These are phyloP conservation scores for Meteorus cinctellus DNA, from an alignment of 2,888 invertebrate species.

Conservation along the genomic window DNA sequence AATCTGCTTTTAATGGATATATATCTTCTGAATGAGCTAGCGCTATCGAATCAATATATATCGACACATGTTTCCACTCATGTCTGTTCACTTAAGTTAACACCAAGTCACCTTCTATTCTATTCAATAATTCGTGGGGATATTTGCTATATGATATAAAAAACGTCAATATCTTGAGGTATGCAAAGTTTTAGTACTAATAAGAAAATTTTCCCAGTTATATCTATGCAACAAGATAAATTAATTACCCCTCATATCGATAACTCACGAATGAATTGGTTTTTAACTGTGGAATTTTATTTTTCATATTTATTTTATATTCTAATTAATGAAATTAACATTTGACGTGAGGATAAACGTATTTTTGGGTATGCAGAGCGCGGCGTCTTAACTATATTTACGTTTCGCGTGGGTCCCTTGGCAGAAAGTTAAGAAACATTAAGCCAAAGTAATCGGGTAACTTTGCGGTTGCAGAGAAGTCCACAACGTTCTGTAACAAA, in stretches of 20 bases:
- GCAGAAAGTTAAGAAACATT: slow-evolving; percentile 53
- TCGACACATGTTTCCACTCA: slow-evolving; percentile 49
- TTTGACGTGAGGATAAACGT: slow-evolving; percentile 26
- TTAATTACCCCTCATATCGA: not conserved
- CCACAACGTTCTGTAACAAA: slow-evolving; percentile 47
- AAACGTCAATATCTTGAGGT: no score
- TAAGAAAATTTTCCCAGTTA: not conserved
- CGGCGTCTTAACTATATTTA: slow-evolving; percentile 39
- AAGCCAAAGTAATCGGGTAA: slow-evolving; percentile 54
- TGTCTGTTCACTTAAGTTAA: not conserved
- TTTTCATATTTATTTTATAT: slow-evolving; percentile 8
- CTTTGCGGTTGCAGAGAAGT: slow-evolving; percentile 47
- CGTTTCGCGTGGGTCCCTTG: slow-evolving; percentile 33
- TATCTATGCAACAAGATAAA: not conserved
- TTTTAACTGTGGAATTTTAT: not conserved
- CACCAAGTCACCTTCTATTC: no score
- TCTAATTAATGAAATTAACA: slow-evolving; percentile 24
- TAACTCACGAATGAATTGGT: not conserved
- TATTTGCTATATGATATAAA: no score
- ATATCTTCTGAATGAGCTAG: slow-evolving; percentile 61
- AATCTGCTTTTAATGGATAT: slow-evolving; percentile 64
- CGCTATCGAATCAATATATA: slow-evolving; percentile 61
- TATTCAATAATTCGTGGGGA: no score
- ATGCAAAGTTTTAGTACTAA: no score
- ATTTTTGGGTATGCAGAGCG: slow-evolving; percentile 45